Conservation (phyloP, 1,140 invertebrate genomes). For the Drosophila tani region DNA sequence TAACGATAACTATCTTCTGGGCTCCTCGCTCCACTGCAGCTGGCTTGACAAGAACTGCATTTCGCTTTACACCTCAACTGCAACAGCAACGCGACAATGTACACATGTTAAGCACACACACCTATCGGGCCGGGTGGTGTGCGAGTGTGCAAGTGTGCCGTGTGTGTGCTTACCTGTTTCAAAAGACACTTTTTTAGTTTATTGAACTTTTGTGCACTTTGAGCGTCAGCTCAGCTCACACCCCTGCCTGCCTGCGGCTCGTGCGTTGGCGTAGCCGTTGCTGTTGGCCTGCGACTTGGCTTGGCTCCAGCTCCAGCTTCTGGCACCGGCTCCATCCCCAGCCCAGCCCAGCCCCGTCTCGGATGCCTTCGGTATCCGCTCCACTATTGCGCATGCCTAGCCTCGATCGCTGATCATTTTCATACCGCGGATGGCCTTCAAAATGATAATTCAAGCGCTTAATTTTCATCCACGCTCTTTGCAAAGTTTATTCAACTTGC, state of each 20-base stretch:
- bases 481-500: slow-evolving; percentile 81
- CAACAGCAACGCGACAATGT: slow-evolving; percentile 30
- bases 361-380: slow-evolving; percentile 10
- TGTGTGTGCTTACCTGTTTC: slow-evolving; percentile 71
- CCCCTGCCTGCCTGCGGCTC: slow-evolving; percentile 21
- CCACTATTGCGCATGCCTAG: slow-evolving; percentile 77
- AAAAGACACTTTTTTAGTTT: slow-evolving; percentile 81
- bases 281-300: slow-evolving; percentile 8
- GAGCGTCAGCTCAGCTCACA: slow-evolving; percentile 48
- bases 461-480: slow-evolving; percentile 77
- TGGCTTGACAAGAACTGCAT: slow-evolving; percentile 78
- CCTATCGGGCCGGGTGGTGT: slow-evolving; percentile 22
- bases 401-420: slow-evolving; percentile 76
- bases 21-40: slow-evolving; percentile 41
- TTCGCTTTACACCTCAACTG: slow-evolving; percentile 60
- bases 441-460: slow-evolving; percentile 82
- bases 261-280: slow-evolving; percentile 61
- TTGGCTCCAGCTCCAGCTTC: slow-evolving; percentile 14
- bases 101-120: slow-evolving; percentile 41
- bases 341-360: background rate
- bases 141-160: background rate
- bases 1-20: slow-evolving; percentile 18
- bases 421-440: slow-evolving; percentile 79
- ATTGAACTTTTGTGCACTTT: slow-evolving; percentile 81
- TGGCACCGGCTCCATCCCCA: background rate